These are phyloP conservation scores for Tetramorium alpestre DNA, from an alignment of 1,140 invertebrate genomes.

Conservation along the genomic window DNA sequence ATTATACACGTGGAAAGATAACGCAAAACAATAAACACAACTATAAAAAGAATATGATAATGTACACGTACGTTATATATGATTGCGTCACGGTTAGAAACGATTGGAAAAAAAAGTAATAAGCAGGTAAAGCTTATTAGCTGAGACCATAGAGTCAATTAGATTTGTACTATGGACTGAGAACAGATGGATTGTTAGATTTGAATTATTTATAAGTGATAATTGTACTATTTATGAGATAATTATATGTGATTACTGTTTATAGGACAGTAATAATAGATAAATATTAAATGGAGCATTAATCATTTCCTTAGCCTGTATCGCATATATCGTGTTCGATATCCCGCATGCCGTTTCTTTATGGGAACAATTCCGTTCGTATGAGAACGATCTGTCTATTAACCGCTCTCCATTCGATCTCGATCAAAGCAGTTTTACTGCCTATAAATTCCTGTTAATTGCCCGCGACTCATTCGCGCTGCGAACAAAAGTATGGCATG, in stretches of 20 bases:
- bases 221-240: constrained; percentile 3
- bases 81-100: neutral
- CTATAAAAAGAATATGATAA: neutral
- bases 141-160: neutral
- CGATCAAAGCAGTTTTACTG: constrained; percentile 46
- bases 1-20: neutral
- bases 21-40: neutral
- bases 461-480: constrained; percentile 16
- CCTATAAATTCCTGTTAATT: constrained; percentile 56
- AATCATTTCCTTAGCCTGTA: neutral
- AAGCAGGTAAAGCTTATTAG: neutral
- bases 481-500: constrained; percentile 14
- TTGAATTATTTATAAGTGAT: constrained; percentile 6
- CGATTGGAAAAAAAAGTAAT: neutral
- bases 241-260: neutral
- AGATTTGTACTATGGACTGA: neutral
- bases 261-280: neutral
- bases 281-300: neutral
- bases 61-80: too few species aligned
- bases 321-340: neutral
- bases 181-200: neutral
- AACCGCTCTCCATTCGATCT: constrained; percentile 25
- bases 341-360: neutral
- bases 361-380: constrained; percentile 25
- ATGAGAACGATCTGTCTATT: constrained; percentile 38